A percentile compares a stretch with the other conserved stretches of the same genome.
Conservation (phyloP, 2,797 vertebrate genomes). For the Eleutherodactylus coqui region DNA sequence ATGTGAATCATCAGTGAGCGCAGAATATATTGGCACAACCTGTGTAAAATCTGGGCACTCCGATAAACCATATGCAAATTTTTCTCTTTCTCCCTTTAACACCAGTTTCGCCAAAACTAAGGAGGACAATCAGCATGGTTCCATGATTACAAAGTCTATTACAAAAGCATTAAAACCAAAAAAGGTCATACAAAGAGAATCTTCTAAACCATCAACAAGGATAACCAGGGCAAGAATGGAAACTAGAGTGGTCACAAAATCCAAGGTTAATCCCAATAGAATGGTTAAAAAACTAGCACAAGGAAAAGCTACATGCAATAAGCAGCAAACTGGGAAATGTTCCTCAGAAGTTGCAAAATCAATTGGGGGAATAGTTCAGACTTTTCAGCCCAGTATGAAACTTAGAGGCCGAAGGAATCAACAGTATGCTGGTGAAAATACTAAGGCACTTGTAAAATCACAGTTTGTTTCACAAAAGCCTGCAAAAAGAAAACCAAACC, state of each 20-base stretch:
- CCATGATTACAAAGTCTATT: slow-evolving; percentile 63
- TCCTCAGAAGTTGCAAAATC: slow-evolving; percentile 65
- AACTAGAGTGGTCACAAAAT: slow-evolving; percentile 63
- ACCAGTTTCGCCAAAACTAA: slow-evolving; percentile 50
- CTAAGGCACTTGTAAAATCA: slow-evolving; percentile 17
- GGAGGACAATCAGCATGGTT: slow-evolving; percentile 65
- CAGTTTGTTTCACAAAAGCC: slow-evolving; percentile 35
- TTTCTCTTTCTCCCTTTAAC: slow-evolving; percentile 68
- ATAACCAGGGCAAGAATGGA: slow-evolving; percentile 67
- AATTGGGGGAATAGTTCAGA: slow-evolving; percentile 61
- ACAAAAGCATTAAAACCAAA: slow-evolving; percentile 64
- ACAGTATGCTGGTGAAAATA: slow-evolving; percentile 62
- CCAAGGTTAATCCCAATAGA: slow-evolving; percentile 60
- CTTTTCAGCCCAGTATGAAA: slow-evolving; percentile 67
- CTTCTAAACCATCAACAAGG: slow-evolving; percentile 68
- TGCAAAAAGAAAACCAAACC: slow-evolving; percentile 24
- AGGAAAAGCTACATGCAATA: slow-evolving; percentile 68
- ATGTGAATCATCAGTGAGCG: slow-evolving; percentile 65
- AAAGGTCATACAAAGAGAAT: slow-evolving; percentile 63
- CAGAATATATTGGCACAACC: slow-evolving; percentile 65
- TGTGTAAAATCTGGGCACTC: slow-evolving; percentile 54
- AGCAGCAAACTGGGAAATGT: slow-evolving; percentile 70
- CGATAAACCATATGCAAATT: slow-evolving; percentile 66
- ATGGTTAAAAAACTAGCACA: slow-evolving; percentile 61
- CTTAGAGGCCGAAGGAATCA: slow-evolving; percentile 70